phyloP scores from a whole-genome alignment of 1,140 invertebrate species.

The Patella vulgata region DNA sequence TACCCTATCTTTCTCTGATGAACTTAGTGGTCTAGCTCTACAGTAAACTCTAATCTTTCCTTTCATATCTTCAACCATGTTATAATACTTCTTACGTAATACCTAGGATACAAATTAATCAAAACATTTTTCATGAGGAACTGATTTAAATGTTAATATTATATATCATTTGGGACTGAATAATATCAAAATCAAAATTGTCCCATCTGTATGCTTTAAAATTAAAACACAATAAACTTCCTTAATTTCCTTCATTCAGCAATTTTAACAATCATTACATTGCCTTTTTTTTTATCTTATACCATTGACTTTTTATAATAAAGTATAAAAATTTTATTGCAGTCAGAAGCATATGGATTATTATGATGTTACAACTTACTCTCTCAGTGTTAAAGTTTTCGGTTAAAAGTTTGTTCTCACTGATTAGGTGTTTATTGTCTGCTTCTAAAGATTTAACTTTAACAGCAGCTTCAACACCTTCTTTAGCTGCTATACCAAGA shows the following conservation, averaged over 20 bases:
- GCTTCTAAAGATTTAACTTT: conserved; percentile 49
- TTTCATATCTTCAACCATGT: conserved; percentile 71
- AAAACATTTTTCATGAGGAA: too few species aligned
- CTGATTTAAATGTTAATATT: background rate
- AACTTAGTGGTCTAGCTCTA: conserved; percentile 61
- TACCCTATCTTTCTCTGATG: conserved; percentile 54
- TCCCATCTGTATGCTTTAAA: background rate
- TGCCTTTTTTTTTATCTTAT: too few species aligned
- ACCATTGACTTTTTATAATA: too few species aligned
- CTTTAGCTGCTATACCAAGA: conserved; percentile 54
- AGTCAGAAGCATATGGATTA: too few species aligned
- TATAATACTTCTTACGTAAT: conserved; percentile 70
- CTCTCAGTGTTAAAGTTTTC: conserved; percentile 69
- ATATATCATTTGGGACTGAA: background rate
- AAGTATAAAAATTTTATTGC: too few species aligned
- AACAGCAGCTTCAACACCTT: conserved; percentile 57
- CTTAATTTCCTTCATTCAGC: too few species aligned
- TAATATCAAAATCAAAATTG: background rate
- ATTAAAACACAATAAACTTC: too few species aligned
- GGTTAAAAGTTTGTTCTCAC: conserved; percentile 64
- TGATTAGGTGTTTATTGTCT: conserved; percentile 54
- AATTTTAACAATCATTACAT: too few species aligned
- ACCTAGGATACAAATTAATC: conserved; percentile 41
- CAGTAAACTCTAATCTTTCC: conserved; percentile 71
- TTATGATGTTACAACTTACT: conserved; percentile 40